These are phyloP conservation scores for Plumapathes pennacea DNA, from an alignment of 92 coral and sea anemone species.

Conservation along the genomic window DNA sequence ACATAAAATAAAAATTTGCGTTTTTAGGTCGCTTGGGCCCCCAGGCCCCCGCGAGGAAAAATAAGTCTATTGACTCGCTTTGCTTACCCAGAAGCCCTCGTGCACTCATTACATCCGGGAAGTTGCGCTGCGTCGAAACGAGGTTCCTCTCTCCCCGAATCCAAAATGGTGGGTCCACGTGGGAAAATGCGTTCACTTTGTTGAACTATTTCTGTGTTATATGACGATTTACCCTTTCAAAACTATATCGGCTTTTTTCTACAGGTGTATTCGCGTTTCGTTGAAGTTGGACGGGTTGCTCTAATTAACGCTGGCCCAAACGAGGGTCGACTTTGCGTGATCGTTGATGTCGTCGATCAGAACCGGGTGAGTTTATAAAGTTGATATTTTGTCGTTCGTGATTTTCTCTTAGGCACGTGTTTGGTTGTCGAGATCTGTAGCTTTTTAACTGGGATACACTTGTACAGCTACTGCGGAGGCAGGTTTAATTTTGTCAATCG, in stretches of 20 bases:
- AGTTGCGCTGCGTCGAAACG: not conserved
- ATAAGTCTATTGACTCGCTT: too few species aligned
- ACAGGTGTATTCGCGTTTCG: conserved; percentile 97
- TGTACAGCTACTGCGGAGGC: too few species aligned
- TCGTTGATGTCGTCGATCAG: conserved; percentile 95
- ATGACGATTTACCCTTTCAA: conserved; percentile 7
- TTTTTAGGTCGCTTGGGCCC: too few species aligned
- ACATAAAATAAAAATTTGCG: too few species aligned
- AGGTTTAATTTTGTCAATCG: too few species aligned
- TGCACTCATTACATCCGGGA: conserved; percentile 43
- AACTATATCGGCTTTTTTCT: conserved; percentile 26
- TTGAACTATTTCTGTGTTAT: conserved; percentile 15
- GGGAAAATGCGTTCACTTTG: conserved; percentile 29
- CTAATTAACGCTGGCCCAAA: conserved; percentile 94
- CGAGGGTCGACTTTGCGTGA: conserved; percentile 96
- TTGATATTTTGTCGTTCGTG: too few species aligned
- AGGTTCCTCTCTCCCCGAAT: conserved; percentile 43
- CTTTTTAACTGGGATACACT: too few species aligned
- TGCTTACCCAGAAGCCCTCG: conserved; percentile 18
- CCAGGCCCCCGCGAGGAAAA: too few species aligned
- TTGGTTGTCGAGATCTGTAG: too few species aligned
- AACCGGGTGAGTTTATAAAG: conserved; percentile 89
- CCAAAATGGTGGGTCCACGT: conserved; percentile 96
- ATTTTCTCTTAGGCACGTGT: too few species aligned
- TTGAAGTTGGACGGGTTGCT: conserved; percentile 98